These are phyloP conservation scores for Neodiprion pinetum DNA, from an alignment of 1,140 invertebrate genomes.

Conservation along the genomic window DNA sequence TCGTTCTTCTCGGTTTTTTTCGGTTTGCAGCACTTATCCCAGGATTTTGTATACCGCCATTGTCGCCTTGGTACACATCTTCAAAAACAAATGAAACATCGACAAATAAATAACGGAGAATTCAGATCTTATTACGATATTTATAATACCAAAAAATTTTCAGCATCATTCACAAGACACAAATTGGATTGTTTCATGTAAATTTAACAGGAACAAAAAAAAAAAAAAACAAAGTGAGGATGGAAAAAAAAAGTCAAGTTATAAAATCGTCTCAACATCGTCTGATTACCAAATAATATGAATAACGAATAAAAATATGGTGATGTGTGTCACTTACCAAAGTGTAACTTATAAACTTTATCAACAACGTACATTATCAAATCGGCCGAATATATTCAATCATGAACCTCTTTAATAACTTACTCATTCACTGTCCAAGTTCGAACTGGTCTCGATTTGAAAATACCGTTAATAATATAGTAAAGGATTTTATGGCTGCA, in stretches of 20 bases:
- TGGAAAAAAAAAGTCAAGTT: no score
- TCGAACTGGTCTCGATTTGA: neutral
- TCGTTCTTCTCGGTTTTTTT: constrained; percentile 40
- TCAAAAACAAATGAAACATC: constrained; percentile 28
- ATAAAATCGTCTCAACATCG: no score
- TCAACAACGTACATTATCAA: constrained; percentile 9
- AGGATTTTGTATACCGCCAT: constrained; percentile 41
- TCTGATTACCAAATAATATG: no score
- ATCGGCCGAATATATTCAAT: neutral
- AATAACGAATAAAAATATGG: no score
- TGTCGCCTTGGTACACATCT: constrained; percentile 50
- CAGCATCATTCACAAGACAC: no score
- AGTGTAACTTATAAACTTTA: constrained; percentile 3
- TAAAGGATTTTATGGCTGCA: neutral
- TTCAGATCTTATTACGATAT: no score
- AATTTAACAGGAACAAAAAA: no score
- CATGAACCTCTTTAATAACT: neutral
- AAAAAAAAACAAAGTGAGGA: no score
- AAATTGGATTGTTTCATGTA: no score
- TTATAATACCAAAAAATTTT: no score
- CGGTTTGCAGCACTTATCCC: constrained; percentile 38
- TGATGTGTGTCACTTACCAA: neutral
- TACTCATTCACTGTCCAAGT: neutral
- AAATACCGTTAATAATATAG: neutral
- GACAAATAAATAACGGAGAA: no score